A percentile compares a stretch with the other conserved stretches of the same genome.
phyloP scores from a whole-genome alignment of 2,113 vertebrate genomes.

The Bubo blakistoni region DNA sequence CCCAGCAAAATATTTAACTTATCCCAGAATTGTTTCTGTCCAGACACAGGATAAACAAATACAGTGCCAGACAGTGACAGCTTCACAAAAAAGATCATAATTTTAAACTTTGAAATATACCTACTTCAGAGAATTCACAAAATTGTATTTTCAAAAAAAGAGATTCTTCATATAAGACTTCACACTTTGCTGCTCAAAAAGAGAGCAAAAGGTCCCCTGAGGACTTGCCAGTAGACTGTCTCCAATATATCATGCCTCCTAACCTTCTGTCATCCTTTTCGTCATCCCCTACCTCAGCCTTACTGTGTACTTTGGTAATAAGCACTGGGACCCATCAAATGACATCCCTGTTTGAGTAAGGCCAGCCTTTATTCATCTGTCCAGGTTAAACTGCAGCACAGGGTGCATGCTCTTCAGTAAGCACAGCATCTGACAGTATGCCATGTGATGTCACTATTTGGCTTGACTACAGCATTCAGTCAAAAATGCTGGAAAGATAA shows the following conservation, averaged over 20 bases:
- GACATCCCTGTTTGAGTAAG: background rate
- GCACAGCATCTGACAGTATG: background rate
- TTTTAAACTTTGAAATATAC: background rate
- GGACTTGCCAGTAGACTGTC: background rate
- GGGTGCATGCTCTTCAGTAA: background rate
- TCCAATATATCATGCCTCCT: background rate
- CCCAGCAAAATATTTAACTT: background rate
- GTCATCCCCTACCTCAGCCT: background rate
- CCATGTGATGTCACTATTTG: background rate
- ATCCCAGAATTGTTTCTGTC: background rate
- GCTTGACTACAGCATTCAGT: background rate
- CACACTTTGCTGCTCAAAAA: too few species aligned
- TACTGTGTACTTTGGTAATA: background rate
- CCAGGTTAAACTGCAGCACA: rapidly evolving
- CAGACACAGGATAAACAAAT: background rate
- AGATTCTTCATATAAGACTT: background rate
- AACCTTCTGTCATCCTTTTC: background rate
- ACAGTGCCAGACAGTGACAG: background rate
- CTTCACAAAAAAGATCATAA: background rate
- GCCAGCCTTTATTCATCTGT: background rate
- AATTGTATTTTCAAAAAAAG: background rate
- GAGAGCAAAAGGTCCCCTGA: too few species aligned
- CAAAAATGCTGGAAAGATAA: background rate
- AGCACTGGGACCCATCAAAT: background rate
- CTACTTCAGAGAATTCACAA: background rate